Conservation (phyloP, 2,888 invertebrate genomes). For the Plemyria rubiginata region DNA sequence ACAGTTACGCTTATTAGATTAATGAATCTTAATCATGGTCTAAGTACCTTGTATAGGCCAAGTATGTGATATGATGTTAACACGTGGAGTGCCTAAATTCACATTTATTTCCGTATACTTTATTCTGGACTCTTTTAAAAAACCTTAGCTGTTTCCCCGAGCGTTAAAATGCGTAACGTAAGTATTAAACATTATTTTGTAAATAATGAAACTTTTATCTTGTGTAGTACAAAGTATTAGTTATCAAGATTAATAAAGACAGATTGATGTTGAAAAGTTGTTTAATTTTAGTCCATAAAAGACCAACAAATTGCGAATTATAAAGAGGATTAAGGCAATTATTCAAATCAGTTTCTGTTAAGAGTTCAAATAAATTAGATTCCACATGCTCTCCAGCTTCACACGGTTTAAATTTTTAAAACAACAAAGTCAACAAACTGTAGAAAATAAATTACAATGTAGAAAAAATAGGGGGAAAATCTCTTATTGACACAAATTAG, state of each 20-base stretch:
- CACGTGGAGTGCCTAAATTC: constrained; percentile 83
- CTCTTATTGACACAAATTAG: too few relatives aligned
- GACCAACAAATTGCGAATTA: background rate
- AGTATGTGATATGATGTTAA: constrained; percentile 81
- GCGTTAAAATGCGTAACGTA: constrained; percentile 48
- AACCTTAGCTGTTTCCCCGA: constrained; percentile 60
- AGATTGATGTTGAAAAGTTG: constrained; percentile 71
- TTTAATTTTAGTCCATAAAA: constrained; percentile 7
- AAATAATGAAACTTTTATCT: constrained; percentile 76
- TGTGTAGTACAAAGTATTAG: constrained; percentile 81
- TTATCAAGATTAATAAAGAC: constrained; percentile 81
- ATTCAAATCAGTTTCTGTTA: background rate
- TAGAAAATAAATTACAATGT: too few relatives aligned
- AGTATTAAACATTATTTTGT: constrained; percentile 64
- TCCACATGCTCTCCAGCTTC: too few relatives aligned
- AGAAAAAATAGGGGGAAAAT: too few relatives aligned
- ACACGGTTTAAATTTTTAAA: too few relatives aligned
- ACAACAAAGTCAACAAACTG: too few relatives aligned
- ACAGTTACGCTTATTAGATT: constrained; percentile 83
- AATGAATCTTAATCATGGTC: constrained; percentile 67
- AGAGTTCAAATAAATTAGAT: background rate
- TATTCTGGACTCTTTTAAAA: constrained; percentile 54
- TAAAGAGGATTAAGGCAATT: background rate
- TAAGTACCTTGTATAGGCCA: constrained; percentile 68
- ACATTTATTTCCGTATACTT: constrained; percentile 68